These are phyloP conservation scores for Caradrina kadenii DNA, from an alignment of 2,888 invertebrate species.

Conservation along the genomic window DNA sequence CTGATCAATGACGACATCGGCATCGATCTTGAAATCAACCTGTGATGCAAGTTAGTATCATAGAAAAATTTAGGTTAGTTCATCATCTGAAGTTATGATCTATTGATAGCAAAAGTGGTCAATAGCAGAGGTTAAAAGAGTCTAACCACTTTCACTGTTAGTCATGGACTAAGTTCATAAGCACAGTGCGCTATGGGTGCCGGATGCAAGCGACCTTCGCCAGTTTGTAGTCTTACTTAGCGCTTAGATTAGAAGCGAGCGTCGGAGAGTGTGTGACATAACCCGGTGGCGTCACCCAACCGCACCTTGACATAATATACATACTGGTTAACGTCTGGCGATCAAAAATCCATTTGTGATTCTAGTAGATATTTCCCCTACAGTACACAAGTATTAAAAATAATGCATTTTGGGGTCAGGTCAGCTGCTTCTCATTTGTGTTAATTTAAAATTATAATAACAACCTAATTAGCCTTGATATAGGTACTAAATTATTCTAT, in stretches of 20 bases:
- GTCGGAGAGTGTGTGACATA: conserved; percentile 85
- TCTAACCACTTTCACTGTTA: conserved; percentile 75
- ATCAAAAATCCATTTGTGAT: conserved; percentile 45
- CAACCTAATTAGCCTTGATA: conserved; percentile 6
- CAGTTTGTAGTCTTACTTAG: conserved; percentile 81
- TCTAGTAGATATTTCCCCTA: conserved; percentile 7
- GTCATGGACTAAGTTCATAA: conserved; percentile 46
- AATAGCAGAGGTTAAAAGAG: conserved; percentile 68
- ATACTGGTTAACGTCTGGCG: conserved; percentile 51
- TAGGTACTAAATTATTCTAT: background rate
- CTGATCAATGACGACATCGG: conserved; percentile 35
- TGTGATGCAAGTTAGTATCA: conserved; percentile 34
- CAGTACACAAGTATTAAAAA: background rate
- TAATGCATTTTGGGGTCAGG: background rate
- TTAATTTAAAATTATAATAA: background rate
- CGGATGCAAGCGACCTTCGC: conserved; percentile 86
- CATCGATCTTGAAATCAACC: conserved; percentile 21
- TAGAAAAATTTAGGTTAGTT: conserved; percentile 26
- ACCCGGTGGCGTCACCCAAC: conserved; percentile 82
- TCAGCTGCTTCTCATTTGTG: background rate
- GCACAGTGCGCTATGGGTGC: conserved; percentile 58
- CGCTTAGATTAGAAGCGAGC: conserved; percentile 79
- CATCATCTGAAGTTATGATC: conserved; percentile 39
- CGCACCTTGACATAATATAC: conserved; percentile 85
- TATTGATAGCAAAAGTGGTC: conserved; percentile 69